These are phyloP conservation scores for Aradophagus sp. DNA, from an alignment of 1,140 invertebrate species.

Conservation along the genomic window DNA sequence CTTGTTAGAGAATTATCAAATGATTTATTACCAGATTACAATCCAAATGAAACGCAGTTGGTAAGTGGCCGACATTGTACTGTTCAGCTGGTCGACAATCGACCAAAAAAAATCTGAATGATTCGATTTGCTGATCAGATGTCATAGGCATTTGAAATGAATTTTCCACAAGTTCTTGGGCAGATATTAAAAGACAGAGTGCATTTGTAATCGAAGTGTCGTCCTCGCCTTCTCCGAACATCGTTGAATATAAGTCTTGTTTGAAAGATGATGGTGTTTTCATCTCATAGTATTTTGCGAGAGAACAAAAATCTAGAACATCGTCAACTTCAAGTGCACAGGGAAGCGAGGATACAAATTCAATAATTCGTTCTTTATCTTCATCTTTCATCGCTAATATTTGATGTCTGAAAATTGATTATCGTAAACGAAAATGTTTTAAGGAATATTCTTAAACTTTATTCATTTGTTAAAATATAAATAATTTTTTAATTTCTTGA, in stretches of 20 bases:
- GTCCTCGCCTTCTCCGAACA: slow-evolving; percentile 77
- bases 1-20: too few species aligned
- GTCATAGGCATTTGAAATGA: slow-evolving; percentile 74
- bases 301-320: slow-evolving; percentile 96
- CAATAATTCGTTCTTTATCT: slow-evolving; percentile 82
- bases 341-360: slow-evolving; percentile 86
- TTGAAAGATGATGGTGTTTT: slow-evolving; percentile 95
- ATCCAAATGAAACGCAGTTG: slow-evolving; percentile 98
- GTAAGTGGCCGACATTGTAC: slow-evolving; percentile 96
- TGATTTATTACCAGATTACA: slow-evolving; percentile 92
- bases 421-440: too few species aligned
- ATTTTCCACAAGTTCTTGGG: slow-evolving; percentile 88
- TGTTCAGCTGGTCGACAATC: slow-evolving; percentile 89
- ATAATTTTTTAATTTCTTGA: too few species aligned
- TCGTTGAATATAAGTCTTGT: slow-evolving; percentile 80
- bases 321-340: slow-evolving; percentile 92
- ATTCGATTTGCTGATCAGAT: slow-evolving; percentile 73
- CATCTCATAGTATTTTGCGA: slow-evolving; percentile 94
- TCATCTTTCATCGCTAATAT: slow-evolving; percentile 87
- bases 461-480: too few species aligned
- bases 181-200: slow-evolving; percentile 94
- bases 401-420: slow-evolving; percentile 81
- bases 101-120: slow-evolving; percentile 94
- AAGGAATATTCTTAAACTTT: too few species aligned
- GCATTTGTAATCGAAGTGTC: slow-evolving; percentile 84